Evolutionary conservation across 2,113 vertebrate genomes (phyloP).

Genomic region (Cololabis saira): DNA sequence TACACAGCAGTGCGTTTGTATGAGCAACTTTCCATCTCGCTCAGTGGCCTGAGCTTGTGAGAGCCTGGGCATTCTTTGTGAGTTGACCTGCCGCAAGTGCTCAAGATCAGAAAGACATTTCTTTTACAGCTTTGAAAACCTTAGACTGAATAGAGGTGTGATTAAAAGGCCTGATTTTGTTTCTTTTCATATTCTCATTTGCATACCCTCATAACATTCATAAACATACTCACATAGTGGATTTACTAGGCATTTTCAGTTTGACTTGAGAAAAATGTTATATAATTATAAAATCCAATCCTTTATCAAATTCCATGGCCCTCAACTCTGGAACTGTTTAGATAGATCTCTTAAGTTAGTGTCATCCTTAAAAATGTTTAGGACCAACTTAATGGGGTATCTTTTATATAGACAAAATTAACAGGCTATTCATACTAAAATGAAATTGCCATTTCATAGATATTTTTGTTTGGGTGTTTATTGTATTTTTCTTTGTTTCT

Average conservation of each 20-base stretch:
- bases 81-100: conserved; percentile 61
- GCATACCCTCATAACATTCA: not conserved
- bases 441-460: no score
- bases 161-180: conserved; percentile 39
- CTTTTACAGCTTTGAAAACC: conserved; percentile 60
- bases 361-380: no score
- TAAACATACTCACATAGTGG: conserved; percentile 12
- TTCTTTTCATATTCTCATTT: not conserved
- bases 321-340: no score
- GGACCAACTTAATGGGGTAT: no score
- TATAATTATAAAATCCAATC: not conserved
- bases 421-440: no score
- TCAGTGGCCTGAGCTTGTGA: conserved; percentile 46
- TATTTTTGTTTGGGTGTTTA: no score
- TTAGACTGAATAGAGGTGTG: conserved; percentile 40
- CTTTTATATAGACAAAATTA: no score
- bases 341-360: no score
- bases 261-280: not conserved
- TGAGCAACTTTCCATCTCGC: conserved; percentile 23
- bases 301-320: no score
- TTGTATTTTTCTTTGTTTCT: no score
- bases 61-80: conserved; percentile 60
- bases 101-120: conserved; percentile 61
- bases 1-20: not conserved
- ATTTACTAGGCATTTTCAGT: not conserved